These are phyloP conservation scores for Incurvaria masculella DNA, from an alignment of 2,888 invertebrate species.

Conservation along the genomic window DNA sequence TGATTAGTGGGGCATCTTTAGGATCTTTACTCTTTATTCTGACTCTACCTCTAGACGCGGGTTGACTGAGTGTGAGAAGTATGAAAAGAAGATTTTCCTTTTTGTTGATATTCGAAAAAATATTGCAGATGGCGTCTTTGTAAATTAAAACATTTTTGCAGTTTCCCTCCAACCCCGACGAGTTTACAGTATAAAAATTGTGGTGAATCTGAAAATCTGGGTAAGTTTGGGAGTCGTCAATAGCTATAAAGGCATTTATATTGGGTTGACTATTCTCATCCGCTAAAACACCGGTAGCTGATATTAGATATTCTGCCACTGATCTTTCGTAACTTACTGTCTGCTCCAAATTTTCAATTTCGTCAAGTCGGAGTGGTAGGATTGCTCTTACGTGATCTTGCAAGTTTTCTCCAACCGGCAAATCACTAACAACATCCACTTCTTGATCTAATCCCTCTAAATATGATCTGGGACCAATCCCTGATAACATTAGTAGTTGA, in stretches of 20 bases:
- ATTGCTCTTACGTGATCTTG: slow-evolving; percentile 1
- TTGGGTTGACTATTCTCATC: not conserved
- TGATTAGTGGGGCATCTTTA: not conserved
- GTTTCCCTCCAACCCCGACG: no score
- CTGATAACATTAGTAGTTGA: slow-evolving; percentile 3
- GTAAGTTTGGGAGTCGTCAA: not conserved
- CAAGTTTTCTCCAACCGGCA: slow-evolving; percentile 2
- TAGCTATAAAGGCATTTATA: not conserved
- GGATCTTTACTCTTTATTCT: not conserved
- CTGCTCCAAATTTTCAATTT: not conserved
- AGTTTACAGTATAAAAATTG: no score
- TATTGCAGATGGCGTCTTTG: no score
- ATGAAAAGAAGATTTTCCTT: no score
- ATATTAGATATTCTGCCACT: no score
- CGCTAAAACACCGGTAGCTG: no score
- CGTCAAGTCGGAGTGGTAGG: not conserved
- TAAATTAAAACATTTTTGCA: no score
- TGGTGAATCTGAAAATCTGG: not conserved
- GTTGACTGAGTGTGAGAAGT: no score
- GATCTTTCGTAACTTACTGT: not conserved
- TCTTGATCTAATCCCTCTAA: not conserved
- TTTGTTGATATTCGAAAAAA: no score
- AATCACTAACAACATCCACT: not conserved
- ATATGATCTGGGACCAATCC: slow-evolving; percentile 3
- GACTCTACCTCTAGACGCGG: no score